Evolutionary conservation across 2,113 vertebrate genomes (phyloP).

Genomic region (Tapirus terrestris): DNA sequence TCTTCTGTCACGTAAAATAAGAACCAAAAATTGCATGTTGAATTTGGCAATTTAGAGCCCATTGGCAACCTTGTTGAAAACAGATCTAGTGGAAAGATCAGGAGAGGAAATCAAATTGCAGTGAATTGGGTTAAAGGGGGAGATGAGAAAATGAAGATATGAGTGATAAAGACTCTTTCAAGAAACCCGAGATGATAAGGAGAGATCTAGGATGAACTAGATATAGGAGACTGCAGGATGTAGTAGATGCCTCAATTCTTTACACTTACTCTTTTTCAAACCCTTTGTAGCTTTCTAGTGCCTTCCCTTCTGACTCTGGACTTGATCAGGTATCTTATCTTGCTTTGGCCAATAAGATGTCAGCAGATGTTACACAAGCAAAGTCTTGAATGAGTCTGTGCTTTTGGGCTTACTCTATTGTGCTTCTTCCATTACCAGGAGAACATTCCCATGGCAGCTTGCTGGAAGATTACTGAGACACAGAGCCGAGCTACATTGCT

Average conservation of each 20-base stretch:
- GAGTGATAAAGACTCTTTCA: neutral
- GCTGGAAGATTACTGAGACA: neutral
- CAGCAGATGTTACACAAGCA: neutral
- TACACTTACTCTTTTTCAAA: neutral
- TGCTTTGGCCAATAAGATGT: neutral
- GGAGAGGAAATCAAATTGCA: neutral
- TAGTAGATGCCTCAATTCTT: neutral
- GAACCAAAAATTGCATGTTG: neutral
- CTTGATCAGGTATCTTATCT: neutral
- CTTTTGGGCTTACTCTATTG: neutral
- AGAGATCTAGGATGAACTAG: neutral
- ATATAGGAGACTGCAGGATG: neutral
- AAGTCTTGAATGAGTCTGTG: neutral
- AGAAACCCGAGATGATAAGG: neutral
- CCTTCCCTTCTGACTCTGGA: neutral
- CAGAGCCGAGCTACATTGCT: neutral
- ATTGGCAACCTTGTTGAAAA: neutral
- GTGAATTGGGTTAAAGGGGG: neutral
- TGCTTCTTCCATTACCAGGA: neutral
- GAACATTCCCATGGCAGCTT: neutral
- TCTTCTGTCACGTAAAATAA: neutral
- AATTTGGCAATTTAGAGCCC: neutral
- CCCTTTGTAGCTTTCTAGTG: neutral
- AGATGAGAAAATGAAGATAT: neutral
- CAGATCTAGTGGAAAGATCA: neutral